Evolutionary conservation across 1,140 invertebrate genomes (phyloP).

Genomic region (Hermetia illucens): DNA sequence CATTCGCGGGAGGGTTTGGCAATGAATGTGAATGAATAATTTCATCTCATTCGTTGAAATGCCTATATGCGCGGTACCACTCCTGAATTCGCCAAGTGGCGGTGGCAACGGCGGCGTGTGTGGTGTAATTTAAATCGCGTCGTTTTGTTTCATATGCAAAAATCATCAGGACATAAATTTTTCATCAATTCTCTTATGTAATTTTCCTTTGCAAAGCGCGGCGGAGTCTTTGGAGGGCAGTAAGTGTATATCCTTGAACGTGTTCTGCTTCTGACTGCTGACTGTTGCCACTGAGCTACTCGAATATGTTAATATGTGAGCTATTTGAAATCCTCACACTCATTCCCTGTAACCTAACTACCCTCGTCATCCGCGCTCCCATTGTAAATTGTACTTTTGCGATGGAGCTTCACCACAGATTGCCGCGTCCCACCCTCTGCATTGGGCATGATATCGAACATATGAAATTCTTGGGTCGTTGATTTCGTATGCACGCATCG

Average conservation of each 20-base stretch:
- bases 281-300: neutral
- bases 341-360: too few relatives aligned
- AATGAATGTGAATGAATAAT: too few relatives aligned
- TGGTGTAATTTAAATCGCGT: too few relatives aligned
- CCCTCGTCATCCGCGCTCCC: neutral
- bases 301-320: neutral
- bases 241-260: neutral
- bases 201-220: neutral
- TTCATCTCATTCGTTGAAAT: too few relatives aligned
- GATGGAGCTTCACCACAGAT: too few relatives aligned
- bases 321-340: too few relatives aligned
- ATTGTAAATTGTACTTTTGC: neutral
- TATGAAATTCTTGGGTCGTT: neutral
- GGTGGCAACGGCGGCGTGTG: too few relatives aligned
- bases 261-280: neutral
- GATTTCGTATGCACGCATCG: neutral
- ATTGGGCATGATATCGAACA: too few relatives aligned
- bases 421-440: too few relatives aligned
- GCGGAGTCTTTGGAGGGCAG: neutral
- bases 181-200: constrained; percentile 1
- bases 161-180: constrained; percentile 1
- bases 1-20: too few relatives aligned
- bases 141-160: neutral
- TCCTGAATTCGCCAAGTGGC: too few relatives aligned
- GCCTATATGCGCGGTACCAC: too few relatives aligned